Evolutionary conservation across 2,797 vertebrate genomes (phyloP), one percentile per base, ranked within the genome.

Genomic region (Sebastes hubbsi): DNA sequence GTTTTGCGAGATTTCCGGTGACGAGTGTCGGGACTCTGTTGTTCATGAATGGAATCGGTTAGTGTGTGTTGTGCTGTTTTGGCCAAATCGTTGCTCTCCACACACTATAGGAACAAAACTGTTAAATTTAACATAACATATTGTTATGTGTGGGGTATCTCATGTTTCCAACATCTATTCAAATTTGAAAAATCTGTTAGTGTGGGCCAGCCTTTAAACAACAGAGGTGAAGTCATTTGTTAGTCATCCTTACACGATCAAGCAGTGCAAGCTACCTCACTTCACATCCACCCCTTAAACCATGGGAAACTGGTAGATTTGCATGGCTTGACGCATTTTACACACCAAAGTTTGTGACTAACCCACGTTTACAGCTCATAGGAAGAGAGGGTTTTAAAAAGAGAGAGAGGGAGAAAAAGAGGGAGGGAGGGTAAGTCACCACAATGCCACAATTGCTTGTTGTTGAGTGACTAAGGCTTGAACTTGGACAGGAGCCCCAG

Each of bases 361-460:
- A 90, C 75, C 27, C 38, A 58, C 18, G 65, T 88, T 86, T 77
- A 81, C 55, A 88, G 67, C 84, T 87, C 83, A 70, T 8, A 70
- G 29, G 36, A 72, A 66, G 42, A 66, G 30, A 72, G 10, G 8
- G 22, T 63, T 86, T 85, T 75, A 85, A 82, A 81, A 84, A 24
- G 27, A 68, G 42, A 77, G 79, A 75, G 20, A 8, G 20, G 20
- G 18, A 66, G 49, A 65, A 67, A 87, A 75, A 58, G 56, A 38
- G 27, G 42, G 77, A 58, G 75, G 76, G 55, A 72, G 78, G 49
- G 75, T 24, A 59, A 84, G 85, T 89, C 89, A 91, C 91, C 92
- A 90, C 88, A 93, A 85, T 82, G 67, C 92, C 91, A 91, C 89
- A 93, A 91, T 79, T 86, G 75, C 88, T 83, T 1, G 20, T 80